phyloP scores from a whole-genome alignment of 2,797 vertebrate species.

The Paedocypris micromegethes region DNA sequence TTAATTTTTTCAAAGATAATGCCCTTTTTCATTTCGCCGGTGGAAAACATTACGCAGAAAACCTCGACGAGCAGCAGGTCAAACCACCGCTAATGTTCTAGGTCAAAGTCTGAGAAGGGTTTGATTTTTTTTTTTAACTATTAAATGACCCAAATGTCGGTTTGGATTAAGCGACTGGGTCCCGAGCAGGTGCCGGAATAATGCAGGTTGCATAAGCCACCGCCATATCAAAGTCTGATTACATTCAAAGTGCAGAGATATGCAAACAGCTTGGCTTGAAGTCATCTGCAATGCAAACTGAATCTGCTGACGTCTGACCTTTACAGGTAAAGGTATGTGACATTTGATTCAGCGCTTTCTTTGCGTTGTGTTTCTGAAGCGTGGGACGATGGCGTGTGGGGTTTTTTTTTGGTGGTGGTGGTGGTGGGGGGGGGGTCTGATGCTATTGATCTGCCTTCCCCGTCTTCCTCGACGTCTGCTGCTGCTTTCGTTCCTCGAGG shows the following conservation, averaged over 20 bases:
- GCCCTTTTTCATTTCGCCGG: too few relatives aligned
- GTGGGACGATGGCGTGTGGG: constrained; percentile 32
- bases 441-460: constrained; percentile 23
- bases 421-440: not conserved
- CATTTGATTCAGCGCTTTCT: constrained; percentile 53
- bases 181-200: constrained; percentile 10
- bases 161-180: constrained; percentile 18
- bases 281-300: constrained; percentile 52
- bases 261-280: constrained; percentile 46
- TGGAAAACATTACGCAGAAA: too few relatives aligned
- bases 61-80: not conserved
- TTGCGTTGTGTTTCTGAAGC: constrained; percentile 57
- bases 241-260: constrained; percentile 44
- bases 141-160: constrained; percentile 15
- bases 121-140: not conserved
- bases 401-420: constrained; percentile 35
- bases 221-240: constrained; percentile 37
- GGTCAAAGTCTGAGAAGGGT: not conserved
- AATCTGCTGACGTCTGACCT: constrained; percentile 12
- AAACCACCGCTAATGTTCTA: not conserved
- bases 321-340: constrained; percentile 50
- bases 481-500: not conserved
- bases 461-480: not conserved
- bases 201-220: constrained; percentile 40
- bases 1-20: too few relatives aligned